Percentiles rank a stretch among this genome's conserved stretches.
Evolutionary conservation across 2,888 invertebrate genomes (phyloP).

Genomic region (Autographa pulchrina): DNA sequence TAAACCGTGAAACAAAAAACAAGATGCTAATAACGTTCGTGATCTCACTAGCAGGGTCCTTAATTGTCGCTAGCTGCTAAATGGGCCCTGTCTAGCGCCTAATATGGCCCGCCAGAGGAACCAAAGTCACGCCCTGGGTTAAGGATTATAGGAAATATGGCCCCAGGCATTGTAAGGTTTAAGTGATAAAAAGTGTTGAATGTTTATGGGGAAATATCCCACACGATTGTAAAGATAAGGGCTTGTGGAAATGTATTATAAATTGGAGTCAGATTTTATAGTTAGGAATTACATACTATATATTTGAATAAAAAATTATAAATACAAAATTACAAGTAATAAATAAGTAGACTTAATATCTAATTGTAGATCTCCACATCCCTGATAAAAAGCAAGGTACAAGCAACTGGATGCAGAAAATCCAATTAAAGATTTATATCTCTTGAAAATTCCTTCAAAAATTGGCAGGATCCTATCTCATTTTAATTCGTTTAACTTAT

Average conservation of each 20-base stretch:
- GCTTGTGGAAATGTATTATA: conserved; percentile 9
- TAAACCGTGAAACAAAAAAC: conserved; percentile 52
- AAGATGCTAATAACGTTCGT: conserved; percentile 74
- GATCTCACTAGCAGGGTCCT: conserved; percentile 66
- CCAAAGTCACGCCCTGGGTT: conserved; percentile 67
- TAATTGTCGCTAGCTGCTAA: conserved; percentile 76
- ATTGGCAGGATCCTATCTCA: neutral
- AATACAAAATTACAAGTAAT: too few species aligned
- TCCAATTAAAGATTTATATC: neutral
- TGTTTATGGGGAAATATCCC: conserved; percentile 29
- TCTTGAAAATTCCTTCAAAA: neutral
- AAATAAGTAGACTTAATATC: too few species aligned
- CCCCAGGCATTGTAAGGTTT: conserved; percentile 37
- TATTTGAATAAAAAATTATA: neutral
- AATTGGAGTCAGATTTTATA: neutral
- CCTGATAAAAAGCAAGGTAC: neutral
- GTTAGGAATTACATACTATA: neutral
- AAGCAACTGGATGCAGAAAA: neutral
- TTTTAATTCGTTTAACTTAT: conserved; percentile 9
- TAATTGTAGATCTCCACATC: neutral
- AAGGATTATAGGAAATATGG: conserved; percentile 56
- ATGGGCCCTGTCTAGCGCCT: conserved; percentile 65
- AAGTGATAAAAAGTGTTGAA: conserved; percentile 46
- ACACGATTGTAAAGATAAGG: conserved; percentile 18
- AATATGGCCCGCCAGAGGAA: conserved; percentile 64